Evolutionary conservation across 2,797 vertebrate species (phyloP), one percentile per base, ranked within the genome.

Genomic region (Propithecus deckenii): DNA sequence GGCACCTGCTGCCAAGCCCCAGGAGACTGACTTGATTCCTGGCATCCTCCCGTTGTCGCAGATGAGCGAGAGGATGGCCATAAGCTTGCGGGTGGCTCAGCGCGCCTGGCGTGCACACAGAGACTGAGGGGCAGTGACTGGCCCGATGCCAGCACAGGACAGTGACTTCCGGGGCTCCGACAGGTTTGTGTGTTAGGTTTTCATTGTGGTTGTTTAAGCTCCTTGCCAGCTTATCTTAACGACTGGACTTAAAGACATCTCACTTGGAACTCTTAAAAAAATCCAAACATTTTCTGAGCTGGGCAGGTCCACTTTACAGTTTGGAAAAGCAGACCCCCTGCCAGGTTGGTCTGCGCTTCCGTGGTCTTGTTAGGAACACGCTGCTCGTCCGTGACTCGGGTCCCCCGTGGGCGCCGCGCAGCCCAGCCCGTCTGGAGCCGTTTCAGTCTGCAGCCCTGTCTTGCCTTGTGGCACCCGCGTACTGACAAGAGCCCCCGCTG

Each of bases 111-210:
- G 8, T 22, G 18, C 11, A 1, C 22, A 8, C 12, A 13, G 48
- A 35, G 12, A 25, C 48, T 23, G 32, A 13, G 2, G 46, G 20
- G 75, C 12, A 13, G 12, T 50, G 22, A 32, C 12, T 11, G 2
- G 48, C 20, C 32, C 4, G 32, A 48, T 17, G 12, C 32, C 12
- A 1, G 32, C n/a, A 5, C 14, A 2, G 22, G 13, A 12, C 22
- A 38, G 23, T 9, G 14, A 25, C 7, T 3, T 17, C 1, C 1
- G 2, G 50, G 50, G 7, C 50, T 35, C 22, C 4, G 20, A 55
- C 13, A 5, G 41, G 2, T 22, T 7, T 83, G 57, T 43, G 57
- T 32, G 7, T 32, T 61, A 14, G 48, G 25, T 61, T 83, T 8
- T 43, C 57, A 43, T 14, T 32, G 41, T 7, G 3, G 30, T 30